Evolutionary conservation across 2,113 vertebrate species (phyloP).

Genomic region (Ceuthmochares aereus): DNA sequence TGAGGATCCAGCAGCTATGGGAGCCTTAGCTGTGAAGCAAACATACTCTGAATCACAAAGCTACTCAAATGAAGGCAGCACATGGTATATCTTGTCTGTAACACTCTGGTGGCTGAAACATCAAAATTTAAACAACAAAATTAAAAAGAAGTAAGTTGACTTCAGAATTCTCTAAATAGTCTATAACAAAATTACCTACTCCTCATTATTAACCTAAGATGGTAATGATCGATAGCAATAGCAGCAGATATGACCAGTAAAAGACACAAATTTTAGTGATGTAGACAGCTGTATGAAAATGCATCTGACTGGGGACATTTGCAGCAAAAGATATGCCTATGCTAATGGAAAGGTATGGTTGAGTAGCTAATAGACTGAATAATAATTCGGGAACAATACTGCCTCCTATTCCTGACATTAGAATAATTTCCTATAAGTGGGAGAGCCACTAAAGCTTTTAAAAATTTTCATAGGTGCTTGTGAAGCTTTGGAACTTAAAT

Average conservation of each 20-base stretch:
- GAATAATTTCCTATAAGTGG: not conserved
- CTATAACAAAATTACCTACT: not conserved
- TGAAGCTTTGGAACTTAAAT: not conserved
- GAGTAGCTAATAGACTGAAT: not conserved
- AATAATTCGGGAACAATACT: not conserved
- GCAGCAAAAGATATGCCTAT: not conserved
- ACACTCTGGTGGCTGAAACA: conserved; percentile 68
- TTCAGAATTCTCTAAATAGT: not conserved
- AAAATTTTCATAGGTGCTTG: not conserved
- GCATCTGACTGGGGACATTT: not conserved
- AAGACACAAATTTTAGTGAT: not conserved
- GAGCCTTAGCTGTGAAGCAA: conserved; percentile 69
- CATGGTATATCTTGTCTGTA: conserved; percentile 70
- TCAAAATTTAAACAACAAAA: conserved; percentile 49
- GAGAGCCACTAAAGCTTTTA: not conserved
- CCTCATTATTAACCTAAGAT: not conserved
- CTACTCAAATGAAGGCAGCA: conserved; percentile 70
- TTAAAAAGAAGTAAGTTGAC: not conserved
- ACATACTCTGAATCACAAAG: conserved; percentile 28
- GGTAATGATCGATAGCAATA: not conserved
- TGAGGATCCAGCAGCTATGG: conserved; percentile 71
- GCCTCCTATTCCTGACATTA: not conserved
- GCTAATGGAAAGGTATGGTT: not conserved
- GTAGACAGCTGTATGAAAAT: not conserved
- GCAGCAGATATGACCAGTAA: not conserved